Conservation (phyloP, 2,888 invertebrate genomes). For the Amblyjoppa proteus region DNA sequence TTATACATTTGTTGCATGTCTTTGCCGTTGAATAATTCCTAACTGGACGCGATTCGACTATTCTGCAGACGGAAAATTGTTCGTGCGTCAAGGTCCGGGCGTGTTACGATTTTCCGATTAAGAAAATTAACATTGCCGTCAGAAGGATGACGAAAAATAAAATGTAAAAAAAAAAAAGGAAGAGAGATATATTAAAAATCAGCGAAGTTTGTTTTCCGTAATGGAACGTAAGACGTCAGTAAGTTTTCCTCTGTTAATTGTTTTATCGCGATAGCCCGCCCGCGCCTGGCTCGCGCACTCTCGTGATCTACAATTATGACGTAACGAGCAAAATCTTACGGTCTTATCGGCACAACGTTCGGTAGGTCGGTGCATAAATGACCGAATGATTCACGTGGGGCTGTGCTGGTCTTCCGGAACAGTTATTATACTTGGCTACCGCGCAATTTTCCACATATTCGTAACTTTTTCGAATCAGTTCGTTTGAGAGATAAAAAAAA, state of each 20-base stretch:
- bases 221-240: slow-evolving; percentile 2
- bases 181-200: not conserved
- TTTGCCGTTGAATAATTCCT: not conserved
- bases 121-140: slow-evolving; percentile 6
- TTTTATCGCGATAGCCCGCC: not conserved
- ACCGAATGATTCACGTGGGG: slow-evolving; percentile 26
- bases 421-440: slow-evolving; percentile 27
- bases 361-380: slow-evolving; percentile 31
- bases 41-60: not conserved
- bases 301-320: slow-evolving; percentile 29
- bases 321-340: slow-evolving; percentile 29
- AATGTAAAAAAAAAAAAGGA: not conserved
- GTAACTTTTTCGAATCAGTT: not conserved
- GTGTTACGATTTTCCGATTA: not conserved
- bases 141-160: not conserved
- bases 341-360: slow-evolving; percentile 33
- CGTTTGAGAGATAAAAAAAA: not conserved
- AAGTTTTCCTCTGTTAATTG: slow-evolving; percentile 34
- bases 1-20: not conserved
- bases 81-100: not conserved
- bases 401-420: slow-evolving; percentile 3
- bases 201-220: not conserved
- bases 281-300: not conserved
- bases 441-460: slow-evolving; percentile 3
- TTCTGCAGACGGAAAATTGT: not conserved